Base-by-base conservation (phyloP, 1,140 invertebrate species). In the Oppia nitens region DNA sequence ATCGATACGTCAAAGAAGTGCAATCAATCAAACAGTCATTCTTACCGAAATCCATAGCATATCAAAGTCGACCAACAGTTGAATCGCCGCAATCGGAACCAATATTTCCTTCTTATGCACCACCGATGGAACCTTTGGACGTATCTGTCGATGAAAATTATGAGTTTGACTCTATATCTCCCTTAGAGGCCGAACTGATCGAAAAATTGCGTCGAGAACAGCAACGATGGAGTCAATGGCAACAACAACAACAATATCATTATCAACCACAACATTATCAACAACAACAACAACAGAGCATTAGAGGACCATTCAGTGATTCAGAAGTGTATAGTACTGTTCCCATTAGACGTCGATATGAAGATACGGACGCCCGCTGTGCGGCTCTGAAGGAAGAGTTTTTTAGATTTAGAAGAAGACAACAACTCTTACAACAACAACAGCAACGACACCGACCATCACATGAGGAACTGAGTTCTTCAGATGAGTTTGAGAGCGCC, bases 341-440 rank as follows among this genome's bases (percentile, higher is more conserved):
- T 2, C n/a, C 14, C 6, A 24, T 17, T 0, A 32, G 26, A 26
- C 55, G 29, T 57, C 14, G 17, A 59, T 26, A 24, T 53, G 82
- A 85, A 65, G 87, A 87, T 70, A 64, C 64, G n/a, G 66, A 66
- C 45, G 85, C 87, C 2, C 76, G 91, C 53, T 86, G 94, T 55
- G 84, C 89, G 64, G 87, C 87, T 28, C 90, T 95, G 83, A 89
- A 92, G 66, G 86, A 92, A 69, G 90, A 95, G 71, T 96, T 93
- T 72, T 82, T 91, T 69, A 83, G 90, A 69, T 94, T 91, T 72
- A 78, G 88, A 55, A 83, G 87, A 66, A 76, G 87, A 45, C 88
- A 92, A 70, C 86, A 85, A 49, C 68, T 84, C 80, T 40, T 57
- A 40, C n/a, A 57, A 49, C 20, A 27, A 24, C 25, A 57, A 45